Evolutionary conservation across 1,140 invertebrate genomes (phyloP).

Genomic region (Drosophila kikkawai): DNA sequence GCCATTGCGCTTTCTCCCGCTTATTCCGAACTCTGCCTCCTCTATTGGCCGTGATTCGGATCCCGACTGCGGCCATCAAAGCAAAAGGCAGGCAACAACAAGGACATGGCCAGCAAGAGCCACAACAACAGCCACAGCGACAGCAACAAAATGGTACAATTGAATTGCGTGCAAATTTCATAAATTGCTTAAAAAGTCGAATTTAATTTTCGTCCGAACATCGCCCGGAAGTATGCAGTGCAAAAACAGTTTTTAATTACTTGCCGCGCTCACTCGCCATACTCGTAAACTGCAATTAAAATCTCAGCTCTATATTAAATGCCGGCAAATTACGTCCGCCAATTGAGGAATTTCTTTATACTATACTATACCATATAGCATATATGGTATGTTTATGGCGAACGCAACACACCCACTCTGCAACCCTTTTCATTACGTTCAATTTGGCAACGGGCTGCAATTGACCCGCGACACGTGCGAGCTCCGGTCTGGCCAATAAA

Average conservation of each 20-base stretch:
- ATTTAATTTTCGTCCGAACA: conserved; percentile 60
- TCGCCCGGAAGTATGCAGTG: conserved; percentile 30
- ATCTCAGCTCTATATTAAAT: conserved; percentile 66
- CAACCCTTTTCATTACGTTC: conserved; percentile 32
- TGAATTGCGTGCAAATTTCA: conserved; percentile 79
- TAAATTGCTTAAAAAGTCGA: conserved; percentile 76
- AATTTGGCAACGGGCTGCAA: conserved; percentile 40
- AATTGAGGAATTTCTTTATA: conserved; percentile 56
- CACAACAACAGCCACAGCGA: conserved; percentile 17
- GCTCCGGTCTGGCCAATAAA: conserved; percentile 60
- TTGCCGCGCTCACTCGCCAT: conserved; percentile 30
- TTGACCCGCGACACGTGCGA: conserved; percentile 25
- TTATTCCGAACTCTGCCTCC: neutral
- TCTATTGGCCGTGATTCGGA: conserved; percentile 13
- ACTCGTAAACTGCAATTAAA: conserved; percentile 73
- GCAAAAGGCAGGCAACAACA: conserved; percentile 51
- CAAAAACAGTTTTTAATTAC: conserved; percentile 68
- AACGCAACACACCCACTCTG: conserved; percentile 38
- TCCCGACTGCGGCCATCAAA: conserved; percentile 54
- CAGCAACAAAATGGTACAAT: conserved; percentile 59
- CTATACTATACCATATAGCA: conserved; percentile 13
- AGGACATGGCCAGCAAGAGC: conserved; percentile 21
- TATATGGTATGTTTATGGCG: neutral
- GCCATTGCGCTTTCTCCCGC: conserved; percentile 52
- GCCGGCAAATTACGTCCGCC: conserved; percentile 58